Percentiles rank a stretch among this genome's conserved stretches.
Conservation (phyloP, 2,888 invertebrate genomes). For the Eupithecia inturbata region DNA sequence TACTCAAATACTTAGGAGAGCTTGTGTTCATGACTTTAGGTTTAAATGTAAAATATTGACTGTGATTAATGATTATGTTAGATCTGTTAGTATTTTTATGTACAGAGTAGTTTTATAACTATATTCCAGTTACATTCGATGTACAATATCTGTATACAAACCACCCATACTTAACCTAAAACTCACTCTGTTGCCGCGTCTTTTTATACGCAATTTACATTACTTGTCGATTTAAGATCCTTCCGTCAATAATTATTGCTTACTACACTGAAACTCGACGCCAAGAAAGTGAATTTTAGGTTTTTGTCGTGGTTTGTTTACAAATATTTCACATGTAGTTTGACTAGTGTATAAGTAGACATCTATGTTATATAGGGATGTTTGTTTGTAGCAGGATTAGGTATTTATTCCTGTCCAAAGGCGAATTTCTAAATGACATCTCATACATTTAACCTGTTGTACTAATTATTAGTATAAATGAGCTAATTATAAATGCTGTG, state of each 20-base stretch:
- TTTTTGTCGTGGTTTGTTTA: too few relatives aligned
- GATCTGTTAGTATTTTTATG: constrained; percentile 7
- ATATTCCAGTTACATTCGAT: too few relatives aligned
- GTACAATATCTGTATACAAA: too few relatives aligned
- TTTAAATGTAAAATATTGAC: constrained; percentile 10
- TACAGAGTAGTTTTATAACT: constrained; percentile 13
- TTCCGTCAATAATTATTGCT: too few relatives aligned
- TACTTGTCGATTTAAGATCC: too few relatives aligned
- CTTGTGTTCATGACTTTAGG: constrained; percentile 22
- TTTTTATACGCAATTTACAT: too few relatives aligned
- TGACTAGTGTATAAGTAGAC: too few relatives aligned
- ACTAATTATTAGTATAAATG: not conserved
- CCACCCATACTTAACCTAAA: too few relatives aligned
- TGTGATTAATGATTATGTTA: constrained; percentile 25
- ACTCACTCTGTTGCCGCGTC: too few relatives aligned
- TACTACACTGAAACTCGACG: too few relatives aligned
- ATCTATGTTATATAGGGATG: not conserved
- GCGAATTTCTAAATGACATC: not conserved
- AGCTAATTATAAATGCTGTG: constrained; percentile 11
- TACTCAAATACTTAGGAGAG: not conserved
- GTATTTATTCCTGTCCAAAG: not conserved
- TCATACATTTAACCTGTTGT: not conserved
- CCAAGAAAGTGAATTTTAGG: too few relatives aligned
- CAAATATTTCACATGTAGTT: too few relatives aligned
- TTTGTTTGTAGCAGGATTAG: not conserved